phyloP scores from a whole-genome alignment of 92 coral and sea anemone species.

The Galaxea fascicularis region DNA sequence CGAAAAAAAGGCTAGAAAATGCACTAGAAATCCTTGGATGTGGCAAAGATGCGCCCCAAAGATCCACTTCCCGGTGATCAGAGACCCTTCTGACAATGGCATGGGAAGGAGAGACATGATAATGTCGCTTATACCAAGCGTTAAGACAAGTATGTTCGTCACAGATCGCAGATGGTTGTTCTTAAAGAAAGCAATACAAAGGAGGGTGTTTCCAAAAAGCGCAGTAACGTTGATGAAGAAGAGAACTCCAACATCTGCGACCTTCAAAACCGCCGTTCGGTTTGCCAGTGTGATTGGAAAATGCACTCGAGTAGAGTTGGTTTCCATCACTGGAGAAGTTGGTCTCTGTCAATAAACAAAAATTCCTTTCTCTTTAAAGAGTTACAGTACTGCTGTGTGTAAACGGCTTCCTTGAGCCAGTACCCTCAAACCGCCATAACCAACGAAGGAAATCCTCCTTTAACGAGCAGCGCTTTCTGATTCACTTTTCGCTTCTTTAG shows the following conservation, averaged over 20 bases:
- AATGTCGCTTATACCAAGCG: constrained; percentile 70
- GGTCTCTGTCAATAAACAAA: neutral
- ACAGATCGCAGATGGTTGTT: constrained; percentile 69
- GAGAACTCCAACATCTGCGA: constrained; percentile 53
- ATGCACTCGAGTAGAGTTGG: neutral
- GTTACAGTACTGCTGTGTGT: neutral
- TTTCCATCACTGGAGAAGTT: constrained; percentile 16
- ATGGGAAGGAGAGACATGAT: constrained; percentile 75
- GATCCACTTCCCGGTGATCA: constrained; percentile 70
- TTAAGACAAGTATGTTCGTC: constrained; percentile 75
- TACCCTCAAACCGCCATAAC: neutral
- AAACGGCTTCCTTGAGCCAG: neutral
- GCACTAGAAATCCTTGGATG: constrained; percentile 74
- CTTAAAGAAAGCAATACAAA: constrained; percentile 70
- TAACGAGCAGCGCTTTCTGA: neutral
- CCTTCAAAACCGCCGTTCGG: constrained; percentile 43
- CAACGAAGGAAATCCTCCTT: neutral
- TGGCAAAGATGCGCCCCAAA: constrained; percentile 58
- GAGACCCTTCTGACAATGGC: constrained; percentile 73
- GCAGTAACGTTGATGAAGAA: constrained; percentile 66
- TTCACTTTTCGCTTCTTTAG: neutral
- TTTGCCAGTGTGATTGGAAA: constrained; percentile 32
- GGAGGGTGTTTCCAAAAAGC: constrained; percentile 68
- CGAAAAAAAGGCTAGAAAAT: constrained; percentile 81
- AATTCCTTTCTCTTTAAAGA: neutral